Conservation (phyloP, 2,797 vertebrate genomes). For the Cryptoprocta ferox region DNA sequence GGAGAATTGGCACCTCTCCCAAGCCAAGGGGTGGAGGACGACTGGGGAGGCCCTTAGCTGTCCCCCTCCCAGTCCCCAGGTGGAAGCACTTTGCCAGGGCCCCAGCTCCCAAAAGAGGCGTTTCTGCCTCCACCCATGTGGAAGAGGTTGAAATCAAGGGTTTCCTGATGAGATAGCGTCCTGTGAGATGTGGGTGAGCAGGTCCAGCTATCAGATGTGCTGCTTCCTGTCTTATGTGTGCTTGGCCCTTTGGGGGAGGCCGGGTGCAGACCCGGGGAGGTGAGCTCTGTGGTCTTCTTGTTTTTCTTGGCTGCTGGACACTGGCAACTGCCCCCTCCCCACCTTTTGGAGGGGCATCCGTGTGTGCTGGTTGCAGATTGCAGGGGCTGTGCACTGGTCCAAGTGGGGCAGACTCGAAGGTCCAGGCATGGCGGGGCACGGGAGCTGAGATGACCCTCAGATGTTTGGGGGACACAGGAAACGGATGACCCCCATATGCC, state of each 20-base stretch:
- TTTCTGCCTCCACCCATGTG: not conserved
- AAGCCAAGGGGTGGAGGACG: not conserved
- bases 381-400: no score
- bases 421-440: not conserved
- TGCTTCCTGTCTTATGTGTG: not conserved
- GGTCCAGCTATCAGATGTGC: accelerated
- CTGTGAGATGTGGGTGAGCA: not conserved
- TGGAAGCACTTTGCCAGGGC: not conserved
- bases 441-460: no score
- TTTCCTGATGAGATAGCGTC: accelerated
- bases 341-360: no score
- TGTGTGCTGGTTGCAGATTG: not conserved
- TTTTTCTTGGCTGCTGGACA: not conserved
- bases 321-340: not conserved
- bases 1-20: not conserved
- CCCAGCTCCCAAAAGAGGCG: not conserved
- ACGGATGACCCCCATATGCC: not conserved
- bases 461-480: no score
- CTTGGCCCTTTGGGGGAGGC: not conserved
- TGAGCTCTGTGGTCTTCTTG: not conserved
- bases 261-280: not conserved
- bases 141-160: not conserved
- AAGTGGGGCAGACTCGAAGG: not conserved
- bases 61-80: not conserved
- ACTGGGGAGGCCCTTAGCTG: not conserved